Conservation (phyloP, 2,888 invertebrate species). For the Eubasilissa splendida region DNA sequence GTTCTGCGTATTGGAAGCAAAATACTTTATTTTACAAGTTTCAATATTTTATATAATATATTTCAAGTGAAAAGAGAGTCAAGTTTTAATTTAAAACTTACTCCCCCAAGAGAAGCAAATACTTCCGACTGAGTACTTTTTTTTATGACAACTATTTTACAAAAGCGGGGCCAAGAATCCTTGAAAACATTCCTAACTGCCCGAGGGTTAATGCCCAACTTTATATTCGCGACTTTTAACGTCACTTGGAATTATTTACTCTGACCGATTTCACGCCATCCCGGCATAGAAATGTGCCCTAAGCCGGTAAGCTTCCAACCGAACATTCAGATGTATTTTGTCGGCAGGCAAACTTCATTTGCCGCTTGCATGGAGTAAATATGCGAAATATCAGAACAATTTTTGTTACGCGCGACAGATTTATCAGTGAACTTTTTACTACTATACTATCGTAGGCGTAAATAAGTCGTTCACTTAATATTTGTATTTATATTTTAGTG, state of each 20-base stretch:
- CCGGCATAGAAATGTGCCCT: slow-evolving; percentile 15
- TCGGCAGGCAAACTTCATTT: slow-evolving; percentile 25
- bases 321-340: slow-evolving; percentile 28
- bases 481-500: no score
- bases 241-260: slow-evolving; percentile 34
- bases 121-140: not conserved
- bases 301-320: slow-evolving; percentile 15
- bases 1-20: no score
- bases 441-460: no score
- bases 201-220: slow-evolving; percentile 30
- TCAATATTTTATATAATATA: no score
- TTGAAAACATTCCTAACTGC: slow-evolving; percentile 19
- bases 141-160: slow-evolving; percentile 8
- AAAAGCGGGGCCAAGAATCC: slow-evolving; percentile 19
- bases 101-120: not conserved
- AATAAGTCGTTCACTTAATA: no score
- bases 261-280: slow-evolving; percentile 6
- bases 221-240: slow-evolving; percentile 33
- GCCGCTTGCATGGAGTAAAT: not conserved
- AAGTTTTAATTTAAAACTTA: slow-evolving; percentile 8
- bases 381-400: not conserved
- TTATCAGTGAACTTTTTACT: not conserved
- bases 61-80: not conserved
- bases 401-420: slow-evolving; percentile 1
- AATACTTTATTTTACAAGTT: no score